Conservation (phyloP, 2,797 vertebrate genomes). For the Xenopus petersii region DNA sequence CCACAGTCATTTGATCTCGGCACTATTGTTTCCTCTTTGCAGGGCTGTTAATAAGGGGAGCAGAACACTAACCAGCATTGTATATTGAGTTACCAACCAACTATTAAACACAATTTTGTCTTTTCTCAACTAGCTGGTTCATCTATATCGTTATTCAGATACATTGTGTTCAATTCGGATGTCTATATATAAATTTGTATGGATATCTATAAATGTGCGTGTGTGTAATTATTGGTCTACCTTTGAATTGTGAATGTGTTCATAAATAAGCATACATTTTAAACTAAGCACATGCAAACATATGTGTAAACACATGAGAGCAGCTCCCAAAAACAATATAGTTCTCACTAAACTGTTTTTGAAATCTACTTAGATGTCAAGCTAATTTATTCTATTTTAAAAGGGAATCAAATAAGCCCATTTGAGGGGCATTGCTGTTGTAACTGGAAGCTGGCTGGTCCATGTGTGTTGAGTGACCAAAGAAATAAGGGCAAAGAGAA, state of each 20-base stretch:
- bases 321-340: no score
- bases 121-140: neutral
- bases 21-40: neutral
- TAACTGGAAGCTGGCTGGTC: no score
- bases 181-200: neutral
- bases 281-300: no score
- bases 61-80: neutral
- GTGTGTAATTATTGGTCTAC: neutral
- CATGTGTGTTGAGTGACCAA: no score
- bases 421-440: no score
- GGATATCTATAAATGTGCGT: neutral
- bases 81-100: neutral
- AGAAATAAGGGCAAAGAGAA: no score
- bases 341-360: no score
- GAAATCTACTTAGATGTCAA: no score
- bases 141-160: neutral
- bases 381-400: no score
- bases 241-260: neutral
- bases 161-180: neutral
- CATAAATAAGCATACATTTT: neutral
- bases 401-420: no score
- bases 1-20: neutral
- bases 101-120: neutral
- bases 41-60: neutral
- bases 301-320: no score